A percentile compares a stretch with the other conserved stretches of the same genome.
Conservation (phyloP, 2,888 invertebrate genomes). For the Heliconius charithonia region DNA sequence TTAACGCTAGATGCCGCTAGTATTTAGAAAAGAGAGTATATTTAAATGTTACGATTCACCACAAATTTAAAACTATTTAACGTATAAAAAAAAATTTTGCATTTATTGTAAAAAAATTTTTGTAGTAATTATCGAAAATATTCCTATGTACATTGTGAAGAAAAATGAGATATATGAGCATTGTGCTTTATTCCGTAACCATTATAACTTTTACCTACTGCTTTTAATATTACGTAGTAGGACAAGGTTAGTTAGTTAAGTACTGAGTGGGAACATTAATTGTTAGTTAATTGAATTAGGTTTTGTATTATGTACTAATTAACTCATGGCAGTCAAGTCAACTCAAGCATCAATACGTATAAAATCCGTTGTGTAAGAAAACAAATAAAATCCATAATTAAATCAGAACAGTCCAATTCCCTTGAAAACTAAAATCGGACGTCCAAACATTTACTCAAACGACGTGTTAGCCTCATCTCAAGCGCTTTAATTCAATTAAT, state of each 20-base stretch:
- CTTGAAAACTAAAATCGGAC: constrained; percentile 60
- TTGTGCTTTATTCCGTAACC: too few relatives aligned
- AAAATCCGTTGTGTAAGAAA: constrained; percentile 25
- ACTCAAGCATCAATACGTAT: constrained; percentile 2
- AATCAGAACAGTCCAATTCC: constrained; percentile 59
- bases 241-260: too few relatives aligned
- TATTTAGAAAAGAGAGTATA: background rate
- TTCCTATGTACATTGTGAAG: too few relatives aligned
- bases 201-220: too few relatives aligned
- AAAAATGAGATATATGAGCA: too few relatives aligned
- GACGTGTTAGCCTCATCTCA: constrained; percentile 69
- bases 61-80: background rate
- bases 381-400: constrained; percentile 52
- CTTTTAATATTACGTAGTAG: too few relatives aligned
- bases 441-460: constrained; percentile 74
- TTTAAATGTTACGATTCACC: background rate
- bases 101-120: too few relatives aligned
- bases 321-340: background rate
- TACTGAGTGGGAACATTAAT: background rate
- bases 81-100: too few relatives aligned
- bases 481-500: constrained; percentile 81
- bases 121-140: too few relatives aligned
- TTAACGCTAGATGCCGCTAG: constrained; percentile 65
- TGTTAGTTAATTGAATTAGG: constrained; percentile 1
- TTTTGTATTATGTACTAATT: constrained; percentile 14